Evolutionary conservation across 1,140 invertebrate genomes (phyloP).

Genomic region (Oncopodura yosiiana): DNA sequence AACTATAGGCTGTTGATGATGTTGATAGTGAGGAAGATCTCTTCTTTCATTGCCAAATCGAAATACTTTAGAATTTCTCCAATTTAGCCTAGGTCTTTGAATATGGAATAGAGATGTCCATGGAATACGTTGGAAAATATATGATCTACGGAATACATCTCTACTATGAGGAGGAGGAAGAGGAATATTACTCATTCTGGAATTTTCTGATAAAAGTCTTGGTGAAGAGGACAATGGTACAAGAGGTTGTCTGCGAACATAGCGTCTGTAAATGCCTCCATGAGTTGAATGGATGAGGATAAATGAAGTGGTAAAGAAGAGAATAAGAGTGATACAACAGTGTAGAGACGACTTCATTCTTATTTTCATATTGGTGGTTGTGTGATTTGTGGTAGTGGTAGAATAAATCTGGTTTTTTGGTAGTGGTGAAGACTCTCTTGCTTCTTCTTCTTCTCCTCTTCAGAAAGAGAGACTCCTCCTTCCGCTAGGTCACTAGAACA

Average conservation of each 20-base stretch:
- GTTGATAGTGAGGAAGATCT: no score
- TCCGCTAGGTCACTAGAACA: conserved; percentile 29
- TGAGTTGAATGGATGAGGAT: conserved; percentile 6
- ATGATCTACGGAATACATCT: neutral
- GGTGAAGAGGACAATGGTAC: neutral
- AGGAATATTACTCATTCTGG: neutral
- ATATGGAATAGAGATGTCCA: neutral
- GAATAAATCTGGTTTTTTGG: no score
- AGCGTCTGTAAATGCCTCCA: conserved; percentile 20
- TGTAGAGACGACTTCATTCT: conserved; percentile 20
- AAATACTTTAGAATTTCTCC: no score
- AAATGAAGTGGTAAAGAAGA: no score
- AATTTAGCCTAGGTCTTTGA: neutral
- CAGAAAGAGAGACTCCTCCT: neutral
- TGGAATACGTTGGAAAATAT: neutral
- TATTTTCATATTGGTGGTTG: conserved; percentile 12
- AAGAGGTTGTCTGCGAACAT: conserved; percentile 12
- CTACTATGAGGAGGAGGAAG: neutral
- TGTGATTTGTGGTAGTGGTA: no score
- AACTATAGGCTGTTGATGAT: no score
- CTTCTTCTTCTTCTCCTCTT: neutral
- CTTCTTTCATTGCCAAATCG: no score
- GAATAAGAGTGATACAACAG: conserved; percentile 19
- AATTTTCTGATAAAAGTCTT: neutral
- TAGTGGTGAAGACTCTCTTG: no score